phyloP scores from a whole-genome alignment of 2,797 vertebrate genomes.

The Pangasius larnaudii region DNA sequence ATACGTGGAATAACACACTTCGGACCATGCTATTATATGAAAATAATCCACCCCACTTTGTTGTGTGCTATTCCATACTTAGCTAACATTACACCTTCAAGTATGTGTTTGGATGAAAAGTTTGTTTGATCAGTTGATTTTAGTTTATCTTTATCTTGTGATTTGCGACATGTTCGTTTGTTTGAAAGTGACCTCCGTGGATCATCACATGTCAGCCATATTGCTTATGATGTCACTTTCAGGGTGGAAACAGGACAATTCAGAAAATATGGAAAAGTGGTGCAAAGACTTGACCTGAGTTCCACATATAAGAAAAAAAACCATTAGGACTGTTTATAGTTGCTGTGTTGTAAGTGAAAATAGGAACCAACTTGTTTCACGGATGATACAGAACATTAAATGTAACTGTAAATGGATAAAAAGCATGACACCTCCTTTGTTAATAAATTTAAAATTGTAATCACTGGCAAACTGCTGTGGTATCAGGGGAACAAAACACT shows the following conservation, averaged over 20 bases:
- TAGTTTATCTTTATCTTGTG: background rate
- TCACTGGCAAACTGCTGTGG: background rate
- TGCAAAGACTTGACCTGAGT: background rate
- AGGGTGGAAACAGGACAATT: background rate
- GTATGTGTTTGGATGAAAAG: background rate
- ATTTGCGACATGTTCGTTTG: background rate
- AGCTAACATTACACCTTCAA: background rate
- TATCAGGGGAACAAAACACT: background rate
- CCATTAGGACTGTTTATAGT: background rate
- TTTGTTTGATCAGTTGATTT: background rate
- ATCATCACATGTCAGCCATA: background rate
- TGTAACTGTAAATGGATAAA: background rate
- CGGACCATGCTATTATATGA: too few relatives aligned
- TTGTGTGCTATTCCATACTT: background rate
- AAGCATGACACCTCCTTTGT: background rate
- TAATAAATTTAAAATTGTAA: background rate
- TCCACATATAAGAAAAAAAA: background rate
- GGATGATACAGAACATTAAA: background rate
- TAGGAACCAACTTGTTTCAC: background rate
- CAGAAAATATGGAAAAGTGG: background rate
- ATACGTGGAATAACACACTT: too few relatives aligned
- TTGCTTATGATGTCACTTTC: background rate
- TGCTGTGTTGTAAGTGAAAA: background rate
- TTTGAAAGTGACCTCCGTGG: background rate
- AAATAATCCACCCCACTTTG: too few relatives aligned